Evolutionary conservation across 1,140 invertebrate genomes (phyloP).

Genomic region (Wiebesia pumilae): DNA sequence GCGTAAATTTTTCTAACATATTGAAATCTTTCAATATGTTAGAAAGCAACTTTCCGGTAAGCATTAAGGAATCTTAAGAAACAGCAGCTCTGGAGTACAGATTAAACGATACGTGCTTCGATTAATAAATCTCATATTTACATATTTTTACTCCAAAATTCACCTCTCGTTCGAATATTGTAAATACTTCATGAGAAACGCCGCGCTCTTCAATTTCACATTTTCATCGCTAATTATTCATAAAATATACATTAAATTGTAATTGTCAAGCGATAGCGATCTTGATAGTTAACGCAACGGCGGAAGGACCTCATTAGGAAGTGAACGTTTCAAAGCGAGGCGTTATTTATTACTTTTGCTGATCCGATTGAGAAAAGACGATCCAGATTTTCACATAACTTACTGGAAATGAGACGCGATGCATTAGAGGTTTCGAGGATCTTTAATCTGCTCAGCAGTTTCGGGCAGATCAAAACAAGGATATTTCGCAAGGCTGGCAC

Average conservation of each 20-base stretch:
- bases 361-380: too few relatives aligned
- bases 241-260: neutral
- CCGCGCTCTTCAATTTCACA: neutral
- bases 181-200: neutral
- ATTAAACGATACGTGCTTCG: neutral
- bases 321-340: neutral
- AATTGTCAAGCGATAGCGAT: neutral
- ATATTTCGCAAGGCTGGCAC: too few relatives aligned
- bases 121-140: neutral
- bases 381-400: too few relatives aligned
- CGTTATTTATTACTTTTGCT: neutral
- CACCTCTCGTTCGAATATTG: neutral
- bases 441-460: neutral
- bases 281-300: too few relatives aligned
- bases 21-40: neutral
- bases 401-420: neutral
- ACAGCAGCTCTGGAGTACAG: neutral
- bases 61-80: neutral
- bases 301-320: neutral
- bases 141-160: neutral
- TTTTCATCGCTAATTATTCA: neutral
- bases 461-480: neutral
- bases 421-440: neutral
- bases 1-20: neutral
- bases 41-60: neutral